A percentile compares a stretch with the other conserved stretches of the same genome.
phyloP scores from a whole-genome alignment of 2,888 invertebrate genomes.

The Alcis repandata region DNA sequence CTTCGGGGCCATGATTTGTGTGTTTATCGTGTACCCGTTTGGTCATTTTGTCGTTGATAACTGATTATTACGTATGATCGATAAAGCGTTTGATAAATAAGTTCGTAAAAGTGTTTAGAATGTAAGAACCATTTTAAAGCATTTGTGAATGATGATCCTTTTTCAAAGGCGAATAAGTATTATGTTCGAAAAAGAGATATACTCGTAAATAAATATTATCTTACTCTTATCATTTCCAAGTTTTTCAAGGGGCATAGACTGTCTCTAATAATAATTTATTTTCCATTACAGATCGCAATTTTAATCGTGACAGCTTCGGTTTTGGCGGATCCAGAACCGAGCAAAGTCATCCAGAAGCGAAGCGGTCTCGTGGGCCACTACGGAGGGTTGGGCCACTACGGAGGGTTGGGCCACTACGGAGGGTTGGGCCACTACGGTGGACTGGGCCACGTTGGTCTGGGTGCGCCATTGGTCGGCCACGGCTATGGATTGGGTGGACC shows the following conservation, averaged over 20 bases:
- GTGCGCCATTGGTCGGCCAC: constrained; percentile 42
- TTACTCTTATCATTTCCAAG: too few species aligned
- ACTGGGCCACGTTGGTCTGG: constrained; percentile 46
- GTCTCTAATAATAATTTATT: background rate
- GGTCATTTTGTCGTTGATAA: constrained; percentile 24
- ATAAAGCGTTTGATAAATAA: background rate
- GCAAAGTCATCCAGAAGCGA: constrained; percentile 79
- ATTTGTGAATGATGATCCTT: too few species aligned
- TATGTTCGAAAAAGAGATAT: too few species aligned
- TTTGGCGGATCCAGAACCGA: constrained; percentile 70
- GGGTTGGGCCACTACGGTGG: too few species aligned
- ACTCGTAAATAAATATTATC: too few species aligned
- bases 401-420: constrained; percentile 35
- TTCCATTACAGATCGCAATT: constrained; percentile 63
- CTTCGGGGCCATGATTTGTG: constrained; percentile 28
- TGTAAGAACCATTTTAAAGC: background rate
- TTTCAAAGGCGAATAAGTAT: too few species aligned
- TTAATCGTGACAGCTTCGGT: constrained; percentile 72
- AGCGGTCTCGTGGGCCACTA: constrained; percentile 78
- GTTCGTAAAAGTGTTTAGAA: background rate
- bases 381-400: constrained; percentile 55
- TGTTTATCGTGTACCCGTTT: constrained; percentile 22
- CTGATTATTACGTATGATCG: constrained; percentile 10
- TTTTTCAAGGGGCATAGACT: too few species aligned
- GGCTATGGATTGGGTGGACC: constrained; percentile 56